Evolutionary conservation across 1,140 invertebrate genomes (phyloP).

Genomic region (Oryzaephilus surinamensis): DNA sequence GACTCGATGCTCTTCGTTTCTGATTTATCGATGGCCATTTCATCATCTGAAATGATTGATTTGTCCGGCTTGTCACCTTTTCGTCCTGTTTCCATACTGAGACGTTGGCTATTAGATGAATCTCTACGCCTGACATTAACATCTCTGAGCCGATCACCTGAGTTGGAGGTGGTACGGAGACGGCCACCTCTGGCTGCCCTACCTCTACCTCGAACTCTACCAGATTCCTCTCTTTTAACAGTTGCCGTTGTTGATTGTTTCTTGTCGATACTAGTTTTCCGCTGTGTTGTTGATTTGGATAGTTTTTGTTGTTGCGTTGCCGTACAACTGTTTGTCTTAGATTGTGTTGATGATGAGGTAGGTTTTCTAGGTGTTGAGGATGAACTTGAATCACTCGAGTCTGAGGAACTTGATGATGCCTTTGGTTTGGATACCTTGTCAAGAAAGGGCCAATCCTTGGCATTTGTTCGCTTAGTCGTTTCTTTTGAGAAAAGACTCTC

Average conservation of each 20-base stretch:
- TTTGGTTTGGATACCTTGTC: conserved; percentile 36
- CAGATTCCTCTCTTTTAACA: conserved; percentile 30
- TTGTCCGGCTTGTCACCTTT: conserved; percentile 25
- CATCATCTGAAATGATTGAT: too few species aligned
- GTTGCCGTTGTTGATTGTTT: conserved; percentile 17
- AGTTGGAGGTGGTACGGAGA: conserved; percentile 36
- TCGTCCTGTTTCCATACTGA: conserved; percentile 32
- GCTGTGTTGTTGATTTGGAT: neutral
- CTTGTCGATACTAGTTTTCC: conserved; percentile 20
- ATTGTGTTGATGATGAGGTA: conserved; percentile 11
- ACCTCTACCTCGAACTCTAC: conserved; percentile 19
- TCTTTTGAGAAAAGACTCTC: conserved; percentile 27
- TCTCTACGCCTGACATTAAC: conserved; percentile 50
- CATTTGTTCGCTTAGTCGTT: conserved; percentile 25
- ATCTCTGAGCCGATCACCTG: conserved; percentile 52
- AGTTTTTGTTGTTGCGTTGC: conserved; percentile 11
- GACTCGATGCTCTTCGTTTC: conserved; percentile 48
- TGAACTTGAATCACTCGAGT: conserved; percentile 31
- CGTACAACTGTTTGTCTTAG: conserved; percentile 12
- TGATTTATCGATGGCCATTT: conserved; percentile 35
- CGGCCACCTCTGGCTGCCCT: conserved; percentile 20
- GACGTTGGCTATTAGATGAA: conserved; percentile 45
- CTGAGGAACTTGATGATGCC: conserved; percentile 29
- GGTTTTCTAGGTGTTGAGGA: conserved; percentile 17
- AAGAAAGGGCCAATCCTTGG: conserved; percentile 39